Conservation (phyloP, 92 coral and sea anemone species). For the Porites divaricata region DNA sequence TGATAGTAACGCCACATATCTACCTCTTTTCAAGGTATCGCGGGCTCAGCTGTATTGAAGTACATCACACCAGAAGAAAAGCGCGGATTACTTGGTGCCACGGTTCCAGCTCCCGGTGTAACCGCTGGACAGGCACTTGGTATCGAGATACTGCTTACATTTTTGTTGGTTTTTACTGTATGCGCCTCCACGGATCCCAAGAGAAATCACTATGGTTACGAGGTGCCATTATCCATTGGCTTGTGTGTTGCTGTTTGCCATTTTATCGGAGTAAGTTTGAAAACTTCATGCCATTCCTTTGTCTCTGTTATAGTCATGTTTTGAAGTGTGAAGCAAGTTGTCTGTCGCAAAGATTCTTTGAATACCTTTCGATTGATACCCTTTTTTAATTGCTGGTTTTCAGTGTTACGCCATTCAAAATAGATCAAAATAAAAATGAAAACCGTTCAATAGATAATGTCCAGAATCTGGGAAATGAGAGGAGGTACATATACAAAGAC, state of each 20-base stretch:
- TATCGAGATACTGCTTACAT: constrained; percentile 85
- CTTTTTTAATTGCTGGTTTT: too few species aligned
- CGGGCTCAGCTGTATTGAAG: constrained; percentile 91
- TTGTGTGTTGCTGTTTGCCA: constrained; percentile 90
- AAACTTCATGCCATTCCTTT: too few species aligned
- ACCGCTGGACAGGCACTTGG: constrained; percentile 90
- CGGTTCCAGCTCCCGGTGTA: constrained; percentile 80
- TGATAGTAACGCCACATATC: too few species aligned
- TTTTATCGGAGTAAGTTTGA: constrained; percentile 82
- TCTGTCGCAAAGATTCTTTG: too few species aligned
- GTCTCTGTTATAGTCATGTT: too few species aligned
- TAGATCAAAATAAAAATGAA: too few species aligned
- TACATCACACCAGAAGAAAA: constrained; percentile 81
- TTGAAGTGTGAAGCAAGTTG: too few species aligned
- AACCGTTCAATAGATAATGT: too few species aligned
- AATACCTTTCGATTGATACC: too few species aligned
- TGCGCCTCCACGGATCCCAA: constrained; percentile 87
- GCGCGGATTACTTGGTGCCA: constrained; percentile 88
- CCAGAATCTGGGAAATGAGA: too few species aligned
- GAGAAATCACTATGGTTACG: constrained; percentile 88
- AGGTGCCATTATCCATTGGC: constrained; percentile 91
- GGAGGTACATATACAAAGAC: too few species aligned
- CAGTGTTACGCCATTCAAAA: too few species aligned
- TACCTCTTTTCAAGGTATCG: constrained; percentile 68
- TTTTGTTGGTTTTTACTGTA: constrained; percentile 88